phyloP scores from a whole-genome alignment of 2,797 vertebrate genomes.

The Mallotus villosus region DNA sequence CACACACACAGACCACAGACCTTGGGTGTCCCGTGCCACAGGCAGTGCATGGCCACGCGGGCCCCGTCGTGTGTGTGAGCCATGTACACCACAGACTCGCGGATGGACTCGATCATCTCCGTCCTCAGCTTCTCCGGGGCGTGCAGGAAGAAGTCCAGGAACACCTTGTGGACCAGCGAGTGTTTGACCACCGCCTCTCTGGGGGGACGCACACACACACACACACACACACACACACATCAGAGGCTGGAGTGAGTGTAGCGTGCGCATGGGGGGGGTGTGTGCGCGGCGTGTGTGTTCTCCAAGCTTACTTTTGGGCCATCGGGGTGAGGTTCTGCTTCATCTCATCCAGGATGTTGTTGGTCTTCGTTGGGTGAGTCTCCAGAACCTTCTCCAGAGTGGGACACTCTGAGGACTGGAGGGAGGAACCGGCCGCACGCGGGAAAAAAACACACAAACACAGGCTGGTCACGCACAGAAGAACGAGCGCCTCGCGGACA shows the following conservation, averaged over 20 bases:
- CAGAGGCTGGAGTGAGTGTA: neutral
- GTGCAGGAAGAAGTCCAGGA: constrained; percentile 89
- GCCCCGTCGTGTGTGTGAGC: constrained; percentile 94
- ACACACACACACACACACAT: constrained; percentile 9
- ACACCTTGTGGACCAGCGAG: constrained; percentile 95
- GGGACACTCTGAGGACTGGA: constrained; percentile 81
- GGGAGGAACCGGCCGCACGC: constrained; percentile 15
- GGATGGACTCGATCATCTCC: constrained; percentile 95
- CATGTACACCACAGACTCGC: constrained; percentile 92
- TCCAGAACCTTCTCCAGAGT: constrained; percentile 86
- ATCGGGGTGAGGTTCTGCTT: constrained; percentile 91
- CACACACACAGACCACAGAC: no score
- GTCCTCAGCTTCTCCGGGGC: constrained; percentile 83
- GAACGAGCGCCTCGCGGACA: no score
- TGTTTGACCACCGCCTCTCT: constrained; percentile 96
- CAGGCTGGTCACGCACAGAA: neutral
- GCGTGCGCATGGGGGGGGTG: neutral
- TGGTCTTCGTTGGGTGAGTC: constrained; percentile 80
- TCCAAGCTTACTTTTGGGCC: constrained; percentile 93
- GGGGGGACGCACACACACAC: constrained; percentile 36
- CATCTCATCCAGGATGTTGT: constrained; percentile 90
- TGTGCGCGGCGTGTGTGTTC: neutral
- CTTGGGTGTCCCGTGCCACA: constrained; percentile 96
- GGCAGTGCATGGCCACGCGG: constrained; percentile 91
- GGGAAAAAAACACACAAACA: neutral